Percentiles rank a stretch among this genome's conserved stretches.
Evolutionary conservation across 1,140 invertebrate species (phyloP).

Genomic region (Cecropterus lyciades): DNA sequence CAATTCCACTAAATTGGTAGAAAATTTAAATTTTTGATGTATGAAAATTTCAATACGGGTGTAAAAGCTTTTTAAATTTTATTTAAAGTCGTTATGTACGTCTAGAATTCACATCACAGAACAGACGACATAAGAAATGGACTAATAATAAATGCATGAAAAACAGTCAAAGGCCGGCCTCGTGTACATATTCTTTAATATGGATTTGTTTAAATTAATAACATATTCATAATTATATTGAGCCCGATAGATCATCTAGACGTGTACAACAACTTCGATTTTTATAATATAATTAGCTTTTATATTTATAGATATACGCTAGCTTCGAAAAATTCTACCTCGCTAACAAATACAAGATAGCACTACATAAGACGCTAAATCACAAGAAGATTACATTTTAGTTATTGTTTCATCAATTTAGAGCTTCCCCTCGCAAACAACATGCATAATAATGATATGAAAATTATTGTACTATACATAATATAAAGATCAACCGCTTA

Average conservation of each 20-base stretch:
- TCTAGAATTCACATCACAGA: too few relatives aligned
- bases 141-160: too few relatives aligned
- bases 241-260: too few relatives aligned
- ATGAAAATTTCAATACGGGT: conserved; percentile 29
- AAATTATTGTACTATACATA: conserved; percentile 33
- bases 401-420: conserved; percentile 54
- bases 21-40: conserved; percentile 22
- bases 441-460: conserved; percentile 46
- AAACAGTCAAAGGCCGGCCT: too few relatives aligned
- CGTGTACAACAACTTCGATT: conserved; percentile 1
- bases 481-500: conserved; percentile 18
- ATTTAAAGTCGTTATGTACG: too few relatives aligned
- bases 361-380: conserved; percentile 62
- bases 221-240: too few relatives aligned
- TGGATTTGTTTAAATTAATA: too few relatives aligned
- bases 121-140: too few relatives aligned
- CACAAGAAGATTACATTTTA: conserved; percentile 55
- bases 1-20: conserved; percentile 14
- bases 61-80: conserved; percentile 15
- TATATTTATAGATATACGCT: too few relatives aligned
- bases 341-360: conserved; percentile 43
- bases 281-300: conserved; percentile 26
- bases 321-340: conserved; percentile 28
- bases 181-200: too few relatives aligned
- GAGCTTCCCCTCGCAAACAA: conserved; percentile 37